Evolutionary conservation across 2,888 invertebrate genomes (phyloP), one percentile per base, ranked within the genome.

Genomic region (Ectemnius cavifrons): DNA sequence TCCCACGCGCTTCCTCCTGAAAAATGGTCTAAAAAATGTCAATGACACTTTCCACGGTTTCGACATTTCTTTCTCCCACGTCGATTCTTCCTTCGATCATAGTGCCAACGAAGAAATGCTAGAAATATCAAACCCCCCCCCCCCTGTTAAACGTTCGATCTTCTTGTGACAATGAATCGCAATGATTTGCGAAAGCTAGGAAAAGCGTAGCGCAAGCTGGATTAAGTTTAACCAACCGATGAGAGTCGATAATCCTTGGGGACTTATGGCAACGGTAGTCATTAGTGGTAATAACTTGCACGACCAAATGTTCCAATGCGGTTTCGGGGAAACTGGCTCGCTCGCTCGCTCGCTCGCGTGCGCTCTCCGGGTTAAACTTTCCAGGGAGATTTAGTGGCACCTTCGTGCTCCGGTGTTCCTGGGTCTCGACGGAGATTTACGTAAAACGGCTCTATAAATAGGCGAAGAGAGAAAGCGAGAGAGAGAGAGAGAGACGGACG

Each of bases 381-480:
- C 28, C 4, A 6, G 20, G 60, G 58, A 68, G 78, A 73, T 75
- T 78, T 78, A 75, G 46, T 71, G 64, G 52, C 58, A 76, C 68
- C 63, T 66, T 61, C 49, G 61, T 4, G 63, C 56, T 13, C 37
- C 45, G 69, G 23, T 47, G 73, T 80, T 82, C 73, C 73, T 66
- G 69, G 61, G 74, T 81, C 71, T 58, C 52, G 67, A 45, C 28
- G 58, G 59, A 71, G 66, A 75, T 65, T 67, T 73, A 77, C 73
- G 78, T 75, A 63, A 70, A 69, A 71, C 62, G 67, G 71, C 65
- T 77, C 79, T 81, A 82, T 83, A 83, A 82, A 82, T 83, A 82
- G 81, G 49, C 63, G 28, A 52, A 56, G 56, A 13, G 58, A 58
- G 58, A 23, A 23, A 58, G 23, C 23, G 23, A 23, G 20, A 58